Evolutionary conservation across 2,797 vertebrate genomes (phyloP).

Genomic region (Remorina albescens): DNA sequence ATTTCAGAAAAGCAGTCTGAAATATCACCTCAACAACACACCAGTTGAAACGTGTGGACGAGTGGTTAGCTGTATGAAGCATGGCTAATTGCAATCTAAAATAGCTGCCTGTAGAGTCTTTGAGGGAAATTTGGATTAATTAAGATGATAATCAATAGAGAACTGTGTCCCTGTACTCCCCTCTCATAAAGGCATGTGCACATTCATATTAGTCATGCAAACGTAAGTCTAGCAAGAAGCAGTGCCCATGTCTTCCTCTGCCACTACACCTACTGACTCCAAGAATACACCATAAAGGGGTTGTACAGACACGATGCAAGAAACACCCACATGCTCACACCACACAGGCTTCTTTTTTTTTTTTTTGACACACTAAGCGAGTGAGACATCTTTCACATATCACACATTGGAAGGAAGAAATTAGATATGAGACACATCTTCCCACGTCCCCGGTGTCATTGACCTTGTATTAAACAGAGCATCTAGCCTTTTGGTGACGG

Average conservation of each 20-base stretch:
- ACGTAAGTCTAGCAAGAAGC: conserved; percentile 39
- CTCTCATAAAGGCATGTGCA: conserved; percentile 44
- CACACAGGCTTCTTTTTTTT: conserved; percentile 33
- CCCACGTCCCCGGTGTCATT: conserved; percentile 38
- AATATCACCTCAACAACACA: conserved; percentile 39
- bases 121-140: conserved; percentile 75
- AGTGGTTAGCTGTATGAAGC: conserved; percentile 60
- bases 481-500: conserved; percentile 26
- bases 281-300: conserved; percentile 4
- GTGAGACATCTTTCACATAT: conserved; percentile 57
- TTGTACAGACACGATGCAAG: background rate
- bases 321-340: conserved; percentile 8
- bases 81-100: conserved; percentile 74
- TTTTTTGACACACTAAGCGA: conserved; percentile 47
- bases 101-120: conserved; percentile 71
- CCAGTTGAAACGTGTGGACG: conserved; percentile 37
- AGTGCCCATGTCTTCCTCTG: conserved; percentile 14
- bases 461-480: conserved; percentile 53
- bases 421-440: conserved; percentile 49
- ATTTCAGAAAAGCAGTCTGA: conserved; percentile 25
- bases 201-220: conserved; percentile 62
- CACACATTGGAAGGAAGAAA: conserved; percentile 37
- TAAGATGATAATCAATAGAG: conserved; percentile 66
- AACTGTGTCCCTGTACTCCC: conserved; percentile 40
- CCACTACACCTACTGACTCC: conserved; percentile 42